Evolutionary conservation across 2,888 invertebrate genomes (phyloP).

Genomic region (Parascotia fuliginaria): DNA sequence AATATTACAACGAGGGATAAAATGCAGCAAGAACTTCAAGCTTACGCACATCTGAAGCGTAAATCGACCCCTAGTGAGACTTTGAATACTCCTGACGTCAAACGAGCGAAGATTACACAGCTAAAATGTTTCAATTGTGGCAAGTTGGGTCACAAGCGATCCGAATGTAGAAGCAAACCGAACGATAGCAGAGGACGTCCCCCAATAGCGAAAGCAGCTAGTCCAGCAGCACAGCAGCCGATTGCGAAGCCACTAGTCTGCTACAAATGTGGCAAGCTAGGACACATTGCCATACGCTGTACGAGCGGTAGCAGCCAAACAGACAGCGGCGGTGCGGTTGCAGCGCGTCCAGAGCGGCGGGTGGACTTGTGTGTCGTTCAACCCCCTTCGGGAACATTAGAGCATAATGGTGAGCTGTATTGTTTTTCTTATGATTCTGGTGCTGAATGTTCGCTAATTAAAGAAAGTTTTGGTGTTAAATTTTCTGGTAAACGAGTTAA

Average conservation of each 20-base stretch:
- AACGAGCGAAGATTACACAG: neutral
- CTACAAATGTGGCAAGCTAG: neutral
- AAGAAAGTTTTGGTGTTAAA: constrained; percentile 16
- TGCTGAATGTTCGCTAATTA: constrained; percentile 13
- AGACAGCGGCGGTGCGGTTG: neutral
- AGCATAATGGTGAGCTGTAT: constrained; percentile 18
- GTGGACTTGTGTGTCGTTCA: constrained; percentile 21
- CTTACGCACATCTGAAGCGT: constrained; percentile 4
- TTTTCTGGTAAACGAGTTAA: constrained; percentile 1
- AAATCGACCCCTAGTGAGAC: neutral
- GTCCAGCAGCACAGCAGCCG: neutral
- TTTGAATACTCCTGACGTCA: neutral
- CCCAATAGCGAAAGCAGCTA: neutral
- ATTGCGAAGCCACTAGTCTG: neutral
- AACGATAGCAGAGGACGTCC: neutral
- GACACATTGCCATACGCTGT: constrained; percentile 1
- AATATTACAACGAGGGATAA: constrained; percentile 6
- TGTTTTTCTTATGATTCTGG: constrained; percentile 14
- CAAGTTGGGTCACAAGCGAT: constrained; percentile 10
- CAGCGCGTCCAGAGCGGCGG: constrained; percentile 7
- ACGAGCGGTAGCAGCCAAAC: neutral
- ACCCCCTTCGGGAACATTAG: constrained; percentile 10
- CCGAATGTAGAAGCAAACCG: constrained; percentile 10
- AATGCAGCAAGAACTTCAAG: neutral
- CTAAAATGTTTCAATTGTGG: neutral